Evolutionary conservation across 2,797 vertebrate species (phyloP), one percentile per base, ranked within the genome.

Genomic region (Enteromius fasciolatus): DNA sequence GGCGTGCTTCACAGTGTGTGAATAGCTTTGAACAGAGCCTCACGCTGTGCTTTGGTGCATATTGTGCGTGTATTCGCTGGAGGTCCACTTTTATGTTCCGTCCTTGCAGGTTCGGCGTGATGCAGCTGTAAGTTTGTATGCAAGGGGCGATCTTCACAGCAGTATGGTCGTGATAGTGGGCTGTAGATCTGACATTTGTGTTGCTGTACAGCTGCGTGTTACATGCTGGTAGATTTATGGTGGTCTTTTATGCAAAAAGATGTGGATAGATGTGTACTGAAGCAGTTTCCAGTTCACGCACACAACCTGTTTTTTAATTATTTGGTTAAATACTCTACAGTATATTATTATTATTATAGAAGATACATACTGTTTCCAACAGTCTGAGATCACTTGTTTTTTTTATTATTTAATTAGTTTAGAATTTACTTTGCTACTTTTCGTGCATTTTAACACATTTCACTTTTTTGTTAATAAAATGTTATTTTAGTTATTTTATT

Each of bases 21-120:
- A 77, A 85, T 52, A 25, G 66, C 73, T 63, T 57, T 52, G 63
- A 76, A 72, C 72, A 23, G 70, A 76, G 50, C 41, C 17, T 72
- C 74, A 76, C 1, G 50, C 50, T 33, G 78, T 74, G 86, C 79
- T 81, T 85, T 85, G 44, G 77, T 77, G 86, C 81, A 85, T 86
- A 70, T 81, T 81, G 28, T 75, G 52, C 79, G 63, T 63, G 69
- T 86, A 85, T 83, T 82, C 74, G 68, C 86, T 78, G 80, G 85
- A 81, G 66, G 28, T 67, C 63, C 33, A 57, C 14, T 72, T 54
- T 66, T 31, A 28, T 66, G 69, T 74, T 59, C 36, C 31, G 59
- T 25, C 33, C 25, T 77, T 25, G 74, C 20, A 39, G 61, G 15
- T 72, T 31, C 50, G 1, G 28, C 5, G 61, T 59, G 36, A 73